Base-by-base conservation (phyloP, 2,113 vertebrate genomes). In the Sapayoa aenigma region DNA sequence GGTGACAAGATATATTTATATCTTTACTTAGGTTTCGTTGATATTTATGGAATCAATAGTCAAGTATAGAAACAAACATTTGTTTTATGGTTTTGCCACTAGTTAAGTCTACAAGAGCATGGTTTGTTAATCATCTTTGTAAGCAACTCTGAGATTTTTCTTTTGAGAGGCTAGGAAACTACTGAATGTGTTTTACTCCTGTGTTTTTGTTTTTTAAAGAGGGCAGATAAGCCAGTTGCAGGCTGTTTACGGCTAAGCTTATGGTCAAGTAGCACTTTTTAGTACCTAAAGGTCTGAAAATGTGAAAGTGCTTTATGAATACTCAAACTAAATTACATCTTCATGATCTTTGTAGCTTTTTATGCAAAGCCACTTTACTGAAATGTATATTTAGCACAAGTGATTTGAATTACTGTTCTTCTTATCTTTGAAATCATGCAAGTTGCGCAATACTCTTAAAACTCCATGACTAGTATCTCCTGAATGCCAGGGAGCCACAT, bases 391-490 rank as follows among this genome's bases (percentile, higher is more conserved):
- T 81, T 89, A 91, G 60, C 50, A 63, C 41, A 66, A 39, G 30
- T 89, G 37, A 42, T 84, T 59, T 87, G 80, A 93, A 90, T 92
- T 77, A 87, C 75, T 88, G 72, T 87, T 96, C 52, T 55, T 53
- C 27, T 83, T 89, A 66, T 76, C 74, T 93, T 63, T 86, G 73
- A 93, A 90, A 81, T 89, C 41, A 53, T 14, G 21, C 6, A 41
- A 63, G 49, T 92, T 85, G 67, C 4, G 5, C 65, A 95, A 53
- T 81, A 56, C 35, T 63, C 30, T 56, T 80, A 52, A 68, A 91
- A 69, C 68, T 46, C 65, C 60, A 91, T 95, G 89, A 93, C 39
- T 84, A 44, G 42, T 47, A 83, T 74, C 68, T 94, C 24, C 17
- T 68, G 69, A 88, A 90, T 93, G 49, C 52, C 60, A 68, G 24